Conservation (phyloP, 2,797 vertebrate genomes). For the Sorex maritimensis region DNA sequence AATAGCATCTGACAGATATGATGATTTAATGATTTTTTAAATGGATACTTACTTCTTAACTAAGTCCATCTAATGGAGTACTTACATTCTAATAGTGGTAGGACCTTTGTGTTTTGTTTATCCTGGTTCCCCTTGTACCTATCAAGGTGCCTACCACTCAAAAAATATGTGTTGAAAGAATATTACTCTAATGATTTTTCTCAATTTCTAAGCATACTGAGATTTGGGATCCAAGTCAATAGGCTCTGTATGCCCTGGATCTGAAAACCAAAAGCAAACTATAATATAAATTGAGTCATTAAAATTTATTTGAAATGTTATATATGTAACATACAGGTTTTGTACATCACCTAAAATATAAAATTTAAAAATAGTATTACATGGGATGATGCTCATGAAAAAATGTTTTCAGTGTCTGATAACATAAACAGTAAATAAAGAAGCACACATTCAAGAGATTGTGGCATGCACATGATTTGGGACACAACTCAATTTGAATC, state of each 20-base stretch:
- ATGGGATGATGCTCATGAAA: background rate
- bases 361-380: background rate
- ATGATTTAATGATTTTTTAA: no score
- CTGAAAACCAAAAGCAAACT: background rate
- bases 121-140: background rate
- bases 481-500: conserved; percentile 5
- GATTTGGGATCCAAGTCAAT: background rate
- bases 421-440: background rate
- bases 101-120: conserved; percentile 9
- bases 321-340: background rate
- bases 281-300: conserved; percentile 6
- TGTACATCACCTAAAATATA: background rate
- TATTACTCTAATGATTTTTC: background rate
- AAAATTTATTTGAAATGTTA: background rate
- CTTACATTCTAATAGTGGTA: background rate
- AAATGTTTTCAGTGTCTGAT: background rate
- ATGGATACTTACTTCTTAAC: background rate
- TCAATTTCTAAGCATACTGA: background rate
- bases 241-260: background rate
- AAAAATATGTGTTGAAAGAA: background rate
- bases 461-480: background rate
- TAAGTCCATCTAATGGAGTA: background rate
- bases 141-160: background rate
- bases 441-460: conserved; percentile 1
- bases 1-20: background rate